Evolutionary conservation across 2,888 invertebrate species (phyloP), one percentile per base, ranked within the genome.

Genomic region (Petrophora chlorosata): DNA sequence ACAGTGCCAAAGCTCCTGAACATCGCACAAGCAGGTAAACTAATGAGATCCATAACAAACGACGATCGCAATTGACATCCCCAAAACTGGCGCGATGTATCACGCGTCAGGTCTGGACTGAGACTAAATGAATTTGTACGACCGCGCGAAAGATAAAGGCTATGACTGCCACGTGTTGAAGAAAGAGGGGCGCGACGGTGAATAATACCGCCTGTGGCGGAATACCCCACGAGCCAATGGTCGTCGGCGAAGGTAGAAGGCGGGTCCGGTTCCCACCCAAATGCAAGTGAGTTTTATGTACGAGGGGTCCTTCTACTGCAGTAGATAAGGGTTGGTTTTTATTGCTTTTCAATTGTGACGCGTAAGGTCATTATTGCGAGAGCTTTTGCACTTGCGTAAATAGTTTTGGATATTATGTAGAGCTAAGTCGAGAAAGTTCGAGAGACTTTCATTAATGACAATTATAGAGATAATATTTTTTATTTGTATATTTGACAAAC

Each of bases 111-210:
- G 84, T 76, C 86, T 79, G 79, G 76, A 80, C 74, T 78, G 79
- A 82, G 82, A 89, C 89, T 90, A 86, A 89, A 84, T 83, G 78
- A 76, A 76, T 77, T 75, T 70, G 79, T 75, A 76, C 80, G 79
- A 76, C 79, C 77, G 84, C 79, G 79, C 82, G 79, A 68, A 83
- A 82, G 82, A 86, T 89, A 89, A 87, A 87, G 82, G 74, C 74
- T 70, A 69, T 68, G 68, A 70, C 66, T 53, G 70, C 80, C 85
- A 85, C 79, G 79, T 83, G 82, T 42, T 63, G 48, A 35, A 61
- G 61, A 72, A 70, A 75, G 82, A 73, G 82, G 82, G 83, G 82
- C 35, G 75, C 63, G 62, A n/a, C 64, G 65, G 65, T 73, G 70
- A 70, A 81, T 82, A 82, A 82, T 82, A n/a, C 25, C 67, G 70